Conservation (phyloP, 2,113 vertebrate species). For the Brienomyrus brachyistius region DNA sequence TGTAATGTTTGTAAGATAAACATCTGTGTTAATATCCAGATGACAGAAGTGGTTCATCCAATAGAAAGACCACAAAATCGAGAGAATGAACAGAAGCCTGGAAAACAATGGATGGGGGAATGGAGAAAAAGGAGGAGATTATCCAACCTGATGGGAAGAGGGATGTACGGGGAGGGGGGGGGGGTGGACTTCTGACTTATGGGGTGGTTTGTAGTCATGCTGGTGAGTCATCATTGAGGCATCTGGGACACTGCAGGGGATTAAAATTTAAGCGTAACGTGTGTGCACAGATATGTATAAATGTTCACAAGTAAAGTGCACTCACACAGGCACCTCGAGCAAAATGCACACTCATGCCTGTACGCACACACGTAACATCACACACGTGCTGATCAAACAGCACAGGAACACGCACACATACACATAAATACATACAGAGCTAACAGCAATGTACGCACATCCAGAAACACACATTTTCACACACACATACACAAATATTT, state of each 20-base stretch:
- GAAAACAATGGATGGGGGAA: neutral
- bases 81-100: neutral
- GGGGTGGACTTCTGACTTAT: neutral
- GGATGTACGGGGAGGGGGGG: neutral
- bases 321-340: neutral
- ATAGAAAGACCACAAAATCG: neutral
- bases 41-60: neutral
- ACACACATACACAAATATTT: neutral
- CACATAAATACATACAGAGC: neutral
- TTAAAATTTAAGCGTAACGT: conserved; percentile 10
- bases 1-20: neutral
- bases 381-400: neutral
- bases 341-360: neutral
- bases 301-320: neutral
- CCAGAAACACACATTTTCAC: neutral
- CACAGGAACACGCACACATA: neutral
- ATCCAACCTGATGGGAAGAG: neutral
- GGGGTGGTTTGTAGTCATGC: neutral
- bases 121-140: neutral
- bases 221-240: conserved; percentile 15
- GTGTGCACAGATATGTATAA: neutral
- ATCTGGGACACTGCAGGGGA: conserved; percentile 15
- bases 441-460: neutral
- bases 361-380: neutral
- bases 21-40: neutral